Evolutionary conservation across 2,113 vertebrate genomes (phyloP), one percentile per base, ranked within the genome.

Genomic region (Antidorcas marsupialis): DNA sequence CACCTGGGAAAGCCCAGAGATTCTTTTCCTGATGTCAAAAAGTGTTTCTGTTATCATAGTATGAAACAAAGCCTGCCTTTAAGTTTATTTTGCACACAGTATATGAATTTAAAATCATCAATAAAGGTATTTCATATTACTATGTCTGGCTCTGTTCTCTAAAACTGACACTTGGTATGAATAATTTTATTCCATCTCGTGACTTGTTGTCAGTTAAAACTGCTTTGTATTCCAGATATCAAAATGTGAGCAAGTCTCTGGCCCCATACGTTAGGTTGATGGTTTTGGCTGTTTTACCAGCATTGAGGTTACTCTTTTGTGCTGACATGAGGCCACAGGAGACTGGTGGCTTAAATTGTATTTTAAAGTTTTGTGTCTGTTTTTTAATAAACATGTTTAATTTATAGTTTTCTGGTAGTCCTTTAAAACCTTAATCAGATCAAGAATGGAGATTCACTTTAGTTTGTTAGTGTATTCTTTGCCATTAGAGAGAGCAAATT

Each of bases 81-180:
- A 94, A 93, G n/a, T 93, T 93, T 93, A 74, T 97, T 83, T 92
- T 96, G 62, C 5, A 52, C 16, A 88, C 12, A 78, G 8, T 87
- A 88, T 95, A 19, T 92, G 17, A 88, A 81, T 97, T 96, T 93
- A 87, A 92, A 96, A 71, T 92, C 43, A 90, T 95, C 30, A 92
- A 0, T 90, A 92, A 90, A 91, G 91, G 45, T 86, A 59, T 25
- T 88, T 85, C 50, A 62, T 62, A 15, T 93, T 93, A 93, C 60
- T 92, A 27, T 28, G 25, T 84, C 39, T 88, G 64, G 27, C 47
- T 90, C 21, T 52, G 0, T 82, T 92, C 81, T 87, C 55, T 67
- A 97, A 94, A 97, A 96, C 86, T 59, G n/a, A 74, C 6, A 91
- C 19, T 97, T 71, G 84, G 28, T 95, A 3, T 89, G 21, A 78